Evolutionary conservation across 2,888 invertebrate species (phyloP), one percentile per base, ranked within the genome.

Genomic region (Volucella bombylans): DNA sequence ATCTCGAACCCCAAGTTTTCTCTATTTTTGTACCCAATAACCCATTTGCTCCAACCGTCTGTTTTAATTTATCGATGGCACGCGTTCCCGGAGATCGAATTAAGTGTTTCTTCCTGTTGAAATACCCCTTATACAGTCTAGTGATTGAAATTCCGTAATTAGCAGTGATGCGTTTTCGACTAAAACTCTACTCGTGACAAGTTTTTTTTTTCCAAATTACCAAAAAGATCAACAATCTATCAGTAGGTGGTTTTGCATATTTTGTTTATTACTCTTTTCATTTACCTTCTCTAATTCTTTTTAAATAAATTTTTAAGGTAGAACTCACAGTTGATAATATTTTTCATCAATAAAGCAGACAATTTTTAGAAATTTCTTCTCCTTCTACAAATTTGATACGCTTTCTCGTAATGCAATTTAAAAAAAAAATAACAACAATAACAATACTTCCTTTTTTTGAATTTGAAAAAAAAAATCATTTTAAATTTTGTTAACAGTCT

Each of bases 401-500:
- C 52, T 62, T 67, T 59, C 61, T 57, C 6, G 4, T 31, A 31
- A 31, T 31, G 55, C 69, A 59, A 62, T 1, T 2, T 18, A 43
- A 38, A n/a, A n/a, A 15, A 31, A 6, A 31, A 31, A 31, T 6
- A 31, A 6, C 31, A 31, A 6, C 4, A 31, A 31, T 6, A 31
- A 31, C 6, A 31, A 6, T 31, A 31, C 68, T 47, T 57, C 57
- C 47, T 59, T 9, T 59, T 9, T 67, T 68, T 62, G 6, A 71
- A 59, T 50, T 50, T 14, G 12, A 41, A 49, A 41, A 14, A n/a
- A 41, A 41, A 69, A 68, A 69, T 65, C 64, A 71, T 65, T 74
- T 71, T 43, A 69, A 80, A 68, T 81, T 85, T 85, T 68, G 43
- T 81, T 80, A 81, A 72, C 83, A 83, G 83, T 83, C 80, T 80